Conservation (phyloP, 2,797 vertebrate species). For the Alca torda region DNA sequence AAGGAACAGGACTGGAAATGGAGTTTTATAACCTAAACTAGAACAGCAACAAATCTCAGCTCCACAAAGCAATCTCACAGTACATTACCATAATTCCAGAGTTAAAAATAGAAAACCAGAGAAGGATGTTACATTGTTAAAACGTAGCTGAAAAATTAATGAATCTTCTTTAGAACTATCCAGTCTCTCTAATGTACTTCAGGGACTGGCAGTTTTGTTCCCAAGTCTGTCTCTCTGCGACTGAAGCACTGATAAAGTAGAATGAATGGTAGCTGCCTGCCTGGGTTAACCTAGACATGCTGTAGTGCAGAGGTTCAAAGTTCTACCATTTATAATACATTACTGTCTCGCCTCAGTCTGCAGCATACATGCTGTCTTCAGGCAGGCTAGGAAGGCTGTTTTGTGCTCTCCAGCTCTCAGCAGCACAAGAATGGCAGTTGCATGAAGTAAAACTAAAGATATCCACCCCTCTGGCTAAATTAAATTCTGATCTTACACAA, state of each 20-base stretch:
- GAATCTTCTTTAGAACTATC: neutral
- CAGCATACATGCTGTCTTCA: neutral
- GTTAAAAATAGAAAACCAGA: constrained; percentile 38
- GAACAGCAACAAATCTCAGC: neutral
- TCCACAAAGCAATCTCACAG: neutral
- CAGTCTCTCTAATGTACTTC: neutral
- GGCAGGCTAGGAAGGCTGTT: neutral
- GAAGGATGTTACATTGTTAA: neutral
- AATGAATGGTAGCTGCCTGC: neutral
- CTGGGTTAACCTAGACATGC: neutral
- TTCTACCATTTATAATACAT: neutral
- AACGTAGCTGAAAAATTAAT: constrained; percentile 39
- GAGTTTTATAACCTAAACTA: neutral
- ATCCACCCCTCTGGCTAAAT: neutral
- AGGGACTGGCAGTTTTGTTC: neutral
- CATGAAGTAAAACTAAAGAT: neutral
- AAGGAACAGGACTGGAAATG: neutral
- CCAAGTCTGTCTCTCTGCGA: neutral
- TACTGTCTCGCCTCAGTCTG: neutral
- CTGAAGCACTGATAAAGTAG: neutral
- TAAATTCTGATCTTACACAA: neutral
- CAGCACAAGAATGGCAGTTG: neutral
- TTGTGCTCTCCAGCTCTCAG: neutral
- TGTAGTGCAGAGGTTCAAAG: neutral
- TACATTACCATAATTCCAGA: neutral